phyloP scores from a whole-genome alignment of 2,888 invertebrate genomes.

The Drosophila robusta region DNA sequence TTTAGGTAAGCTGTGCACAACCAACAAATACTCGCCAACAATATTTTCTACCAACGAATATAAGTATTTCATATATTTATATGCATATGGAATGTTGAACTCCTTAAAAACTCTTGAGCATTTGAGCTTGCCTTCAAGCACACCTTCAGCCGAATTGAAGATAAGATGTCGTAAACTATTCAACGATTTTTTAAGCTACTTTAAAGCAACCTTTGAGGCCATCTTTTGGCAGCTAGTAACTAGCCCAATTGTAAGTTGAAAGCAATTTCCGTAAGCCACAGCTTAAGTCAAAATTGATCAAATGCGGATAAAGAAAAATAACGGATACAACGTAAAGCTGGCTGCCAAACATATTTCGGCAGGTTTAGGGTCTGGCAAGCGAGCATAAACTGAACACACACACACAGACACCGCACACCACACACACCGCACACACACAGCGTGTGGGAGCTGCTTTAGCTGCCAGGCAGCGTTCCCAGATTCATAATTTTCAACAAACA shows the following conservation, averaged over 20 bases:
- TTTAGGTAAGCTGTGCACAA: no score
- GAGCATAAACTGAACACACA: conserved; percentile 18
- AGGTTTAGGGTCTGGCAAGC: conserved; percentile 30
- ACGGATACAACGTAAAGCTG: conserved; percentile 26
- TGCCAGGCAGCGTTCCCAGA: conserved; percentile 58
- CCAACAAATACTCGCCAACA: background rate
- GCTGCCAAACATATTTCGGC: conserved; percentile 45
- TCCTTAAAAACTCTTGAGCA: background rate
- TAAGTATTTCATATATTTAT: no score
- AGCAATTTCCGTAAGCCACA: conserved; percentile 50
- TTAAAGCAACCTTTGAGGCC: conserved; percentile 1
- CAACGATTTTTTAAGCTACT: conserved; percentile 16
- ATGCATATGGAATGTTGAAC: no score
- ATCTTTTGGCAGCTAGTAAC: conserved; percentile 18
- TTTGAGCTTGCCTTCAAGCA: background rate
- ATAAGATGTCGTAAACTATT: conserved; percentile 6
- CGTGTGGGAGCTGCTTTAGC: conserved; percentile 69
- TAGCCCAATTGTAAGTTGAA: conserved; percentile 33
- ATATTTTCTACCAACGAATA: no score
- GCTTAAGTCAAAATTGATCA: conserved; percentile 70
- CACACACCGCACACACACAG: conserved; percentile 43
- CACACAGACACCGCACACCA: conserved; percentile 8
- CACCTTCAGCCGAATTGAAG: background rate
- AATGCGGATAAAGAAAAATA: conserved; percentile 28
- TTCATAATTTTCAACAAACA: conserved; percentile 77